Conservation (phyloP, 2,797 vertebrate species). For the Leptoclinus maculatus region DNA sequence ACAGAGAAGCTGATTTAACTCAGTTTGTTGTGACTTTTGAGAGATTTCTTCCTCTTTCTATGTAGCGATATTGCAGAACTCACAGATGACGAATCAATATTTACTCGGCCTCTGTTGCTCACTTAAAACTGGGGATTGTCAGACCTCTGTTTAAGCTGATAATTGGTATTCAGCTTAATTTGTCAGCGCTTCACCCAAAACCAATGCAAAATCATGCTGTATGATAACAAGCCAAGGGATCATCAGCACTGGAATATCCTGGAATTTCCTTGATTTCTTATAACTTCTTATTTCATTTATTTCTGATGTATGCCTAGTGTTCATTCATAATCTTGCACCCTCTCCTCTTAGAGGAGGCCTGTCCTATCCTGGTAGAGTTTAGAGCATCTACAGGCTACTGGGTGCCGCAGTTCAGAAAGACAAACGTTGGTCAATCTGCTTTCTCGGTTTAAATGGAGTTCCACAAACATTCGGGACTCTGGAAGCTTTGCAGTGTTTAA, state of each 20-base stretch:
- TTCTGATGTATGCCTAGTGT: not conserved
- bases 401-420: not conserved
- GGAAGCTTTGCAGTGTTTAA: not conserved
- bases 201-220: not conserved
- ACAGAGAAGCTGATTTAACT: slow-evolving; percentile 13
- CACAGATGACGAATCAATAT: slow-evolving; percentile 8
- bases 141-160: not conserved
- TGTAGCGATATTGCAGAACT: not conserved
- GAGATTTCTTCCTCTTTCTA: slow-evolving; percentile 29
- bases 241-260: not conserved
- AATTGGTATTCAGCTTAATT: not conserved
- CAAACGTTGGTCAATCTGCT: not conserved
- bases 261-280: not conserved
- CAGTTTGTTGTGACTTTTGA: slow-evolving; percentile 13
- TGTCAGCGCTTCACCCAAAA: not conserved
- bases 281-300: not conserved
- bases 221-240: not conserved
- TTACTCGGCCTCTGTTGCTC: slow-evolving; percentile 1
- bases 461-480: not conserved
- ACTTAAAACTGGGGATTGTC: not conserved
- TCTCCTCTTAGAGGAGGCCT: not conserved
- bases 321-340: not conserved
- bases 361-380: not conserved
- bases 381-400: not conserved
- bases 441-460: not conserved